Conservation (phyloP, 2,888 invertebrate species). For the Congeria kusceri region DNA sequence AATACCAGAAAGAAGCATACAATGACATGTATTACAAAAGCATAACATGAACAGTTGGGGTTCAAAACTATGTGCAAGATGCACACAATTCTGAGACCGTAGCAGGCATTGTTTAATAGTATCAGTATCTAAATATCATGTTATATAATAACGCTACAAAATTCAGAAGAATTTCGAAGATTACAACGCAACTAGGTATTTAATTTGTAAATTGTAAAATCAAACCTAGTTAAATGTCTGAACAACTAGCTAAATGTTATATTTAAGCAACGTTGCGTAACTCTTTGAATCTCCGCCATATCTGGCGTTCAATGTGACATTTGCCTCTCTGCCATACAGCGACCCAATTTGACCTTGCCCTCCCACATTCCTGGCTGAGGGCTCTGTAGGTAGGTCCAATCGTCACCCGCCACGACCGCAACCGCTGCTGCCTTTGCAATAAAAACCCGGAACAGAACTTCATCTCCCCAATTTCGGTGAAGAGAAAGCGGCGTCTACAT, state of each 20-base stretch:
- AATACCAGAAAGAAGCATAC: too few relatives aligned
- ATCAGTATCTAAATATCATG: too few relatives aligned
- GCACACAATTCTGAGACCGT: too few relatives aligned
- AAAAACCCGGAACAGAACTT: constrained; percentile 78
- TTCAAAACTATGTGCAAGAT: too few relatives aligned
- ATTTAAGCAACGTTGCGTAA: constrained; percentile 85
- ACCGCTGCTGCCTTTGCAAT: constrained; percentile 84
- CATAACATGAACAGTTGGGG: too few relatives aligned
- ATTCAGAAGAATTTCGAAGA: too few relatives aligned
- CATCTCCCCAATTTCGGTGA: constrained; percentile 66
- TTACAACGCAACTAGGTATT: too few relatives aligned
- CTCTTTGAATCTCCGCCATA: constrained; percentile 83
- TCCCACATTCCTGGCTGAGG: constrained; percentile 79
- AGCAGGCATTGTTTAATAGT: too few relatives aligned
- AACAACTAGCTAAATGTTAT: constrained; percentile 61
- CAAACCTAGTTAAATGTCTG: constrained; percentile 11
- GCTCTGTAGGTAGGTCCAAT: constrained; percentile 84
- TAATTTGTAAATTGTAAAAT: constrained; percentile 14
- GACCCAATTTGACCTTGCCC: constrained; percentile 77
- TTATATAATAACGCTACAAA: too few relatives aligned
- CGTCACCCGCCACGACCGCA: constrained; percentile 83
- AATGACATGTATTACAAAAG: too few relatives aligned
- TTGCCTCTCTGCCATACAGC: constrained; percentile 74
- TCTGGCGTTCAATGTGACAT: constrained; percentile 84
- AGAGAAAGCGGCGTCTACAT: constrained; percentile 82